Conservation (phyloP, 2,113 vertebrate species). For the Forbesichthys papilliferus region DNA sequence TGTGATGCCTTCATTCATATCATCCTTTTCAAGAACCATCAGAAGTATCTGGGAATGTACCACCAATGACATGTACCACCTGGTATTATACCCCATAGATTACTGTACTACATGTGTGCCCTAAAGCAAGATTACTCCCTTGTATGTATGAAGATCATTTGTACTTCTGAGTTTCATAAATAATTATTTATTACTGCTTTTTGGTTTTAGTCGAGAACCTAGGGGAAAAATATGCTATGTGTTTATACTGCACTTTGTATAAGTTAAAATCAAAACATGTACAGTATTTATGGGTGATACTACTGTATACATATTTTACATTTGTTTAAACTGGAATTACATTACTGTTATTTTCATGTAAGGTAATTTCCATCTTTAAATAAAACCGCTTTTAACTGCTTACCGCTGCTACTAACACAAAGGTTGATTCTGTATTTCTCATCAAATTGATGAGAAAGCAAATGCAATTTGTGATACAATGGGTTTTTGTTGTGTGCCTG, state of each 20-base stretch:
- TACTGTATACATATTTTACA: slow-evolving; percentile 20
- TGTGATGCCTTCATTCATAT: no score
- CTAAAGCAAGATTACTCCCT: no score
- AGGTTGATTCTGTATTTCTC: slow-evolving; percentile 68
- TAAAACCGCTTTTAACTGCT: slow-evolving; percentile 59
- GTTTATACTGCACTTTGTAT: slow-evolving; percentile 6
- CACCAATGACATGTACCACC: no score
- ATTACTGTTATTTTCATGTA: slow-evolving; percentile 46
- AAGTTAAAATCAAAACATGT: slow-evolving; percentile 39
- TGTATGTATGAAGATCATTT: no score
- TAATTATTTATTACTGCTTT: no score
- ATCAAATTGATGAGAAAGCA: slow-evolving; percentile 66
- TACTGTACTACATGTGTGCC: no score
- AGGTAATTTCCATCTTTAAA: slow-evolving; percentile 37
- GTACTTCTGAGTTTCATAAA: no score
- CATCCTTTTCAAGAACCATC: no score
- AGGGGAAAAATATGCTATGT: slow-evolving; percentile 22
- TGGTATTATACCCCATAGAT: no score
- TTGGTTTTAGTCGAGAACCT: neutral
- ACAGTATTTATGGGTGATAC: slow-evolving; percentile 25
- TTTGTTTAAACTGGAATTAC: slow-evolving; percentile 48
- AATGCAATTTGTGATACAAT: slow-evolving; percentile 66
- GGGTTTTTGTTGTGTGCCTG: slow-evolving; percentile 64
- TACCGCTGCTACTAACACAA: slow-evolving; percentile 55
- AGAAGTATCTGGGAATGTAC: no score